phyloP scores from a whole-genome alignment of 30 jellyfish, hydroid and myxozoan species.

The Pseudorhiza aurosa region DNA sequence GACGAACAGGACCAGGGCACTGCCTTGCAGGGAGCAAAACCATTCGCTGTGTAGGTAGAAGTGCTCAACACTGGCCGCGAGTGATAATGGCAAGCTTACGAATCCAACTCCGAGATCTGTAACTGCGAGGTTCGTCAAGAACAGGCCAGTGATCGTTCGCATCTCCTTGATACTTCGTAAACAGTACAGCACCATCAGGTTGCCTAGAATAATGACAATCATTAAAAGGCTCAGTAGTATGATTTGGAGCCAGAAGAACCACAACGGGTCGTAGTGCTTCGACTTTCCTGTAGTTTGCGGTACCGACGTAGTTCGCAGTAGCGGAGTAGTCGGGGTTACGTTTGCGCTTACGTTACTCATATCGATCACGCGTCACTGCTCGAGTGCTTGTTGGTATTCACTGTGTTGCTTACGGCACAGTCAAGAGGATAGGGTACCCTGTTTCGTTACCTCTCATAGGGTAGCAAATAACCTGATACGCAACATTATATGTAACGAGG shows the following conservation, averaged over 20 bases:
- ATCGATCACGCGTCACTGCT: too few species aligned
- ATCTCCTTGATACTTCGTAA: slow-evolving; percentile 40
- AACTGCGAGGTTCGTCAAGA: slow-evolving; percentile 56
- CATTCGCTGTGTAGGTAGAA: slow-evolving; percentile 10
- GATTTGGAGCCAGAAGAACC: slow-evolving; percentile 30
- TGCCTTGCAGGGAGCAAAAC: slow-evolving; percentile 59
- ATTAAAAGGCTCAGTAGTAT: slow-evolving; percentile 1
- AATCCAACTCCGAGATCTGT: slow-evolving; percentile 73
- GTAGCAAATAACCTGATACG: too few species aligned
- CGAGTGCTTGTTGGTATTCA: too few species aligned
- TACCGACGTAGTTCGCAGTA: background rate
- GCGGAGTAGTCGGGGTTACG: background rate
- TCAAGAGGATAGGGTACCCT: too few species aligned
- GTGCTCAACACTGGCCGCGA: slow-evolving; percentile 46
- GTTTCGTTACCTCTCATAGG: too few species aligned
- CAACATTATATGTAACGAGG: too few species aligned
- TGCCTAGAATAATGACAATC: slow-evolving; percentile 48
- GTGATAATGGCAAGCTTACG: slow-evolving; percentile 44
- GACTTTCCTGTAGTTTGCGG: background rate
- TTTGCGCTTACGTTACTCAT: background rate
- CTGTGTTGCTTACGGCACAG: too few species aligned
- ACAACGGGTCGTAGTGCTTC: background rate
- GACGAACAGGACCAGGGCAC: slow-evolving; percentile 27
- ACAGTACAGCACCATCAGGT: slow-evolving; percentile 45
- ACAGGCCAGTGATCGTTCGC: slow-evolving; percentile 64